Percentiles rank a stretch among this genome's conserved stretches.
phyloP scores from a whole-genome alignment of 2,888 invertebrate genomes.

The Iphiclides podalirius region DNA sequence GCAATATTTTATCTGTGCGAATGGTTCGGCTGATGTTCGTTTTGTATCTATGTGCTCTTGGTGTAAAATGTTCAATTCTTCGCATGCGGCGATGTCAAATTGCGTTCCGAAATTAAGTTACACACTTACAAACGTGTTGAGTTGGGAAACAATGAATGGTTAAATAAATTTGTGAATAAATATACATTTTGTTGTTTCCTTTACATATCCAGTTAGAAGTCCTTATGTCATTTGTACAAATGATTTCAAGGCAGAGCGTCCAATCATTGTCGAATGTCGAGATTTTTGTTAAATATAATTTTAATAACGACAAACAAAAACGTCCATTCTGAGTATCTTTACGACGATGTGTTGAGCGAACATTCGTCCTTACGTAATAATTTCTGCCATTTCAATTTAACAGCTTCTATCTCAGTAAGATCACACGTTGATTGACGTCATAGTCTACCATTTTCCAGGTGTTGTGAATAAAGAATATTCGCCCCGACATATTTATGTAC shows the following conservation, averaged over 20 bases:
- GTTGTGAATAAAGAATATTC: constrained; percentile 4
- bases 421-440: constrained; percentile 27
- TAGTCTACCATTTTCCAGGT: constrained; percentile 16
- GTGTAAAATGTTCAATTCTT: no score
- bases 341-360: neutral
- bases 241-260: neutral
- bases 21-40: no score
- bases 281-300: neutral
- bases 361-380: constrained; percentile 5
- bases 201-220: no score
- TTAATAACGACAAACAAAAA: neutral
- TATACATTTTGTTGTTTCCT: no score
- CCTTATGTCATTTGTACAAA: neutral
- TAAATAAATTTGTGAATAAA: no score
- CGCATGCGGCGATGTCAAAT: constrained; percentile 18
- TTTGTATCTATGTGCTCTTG: no score
- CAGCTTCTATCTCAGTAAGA: constrained; percentile 5
- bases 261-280: neutral
- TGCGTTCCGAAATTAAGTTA: constrained; percentile 3
- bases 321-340: neutral
- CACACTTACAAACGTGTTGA: no score
- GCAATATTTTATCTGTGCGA: constrained; percentile 32
- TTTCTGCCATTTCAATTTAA: constrained; percentile 12
- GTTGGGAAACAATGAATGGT: neutral
- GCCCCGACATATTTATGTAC: constrained; percentile 10